These are phyloP conservation scores for Hippocampus barbouri DNA, from an alignment of 2,113 vertebrate species.

Conservation along the genomic window DNA sequence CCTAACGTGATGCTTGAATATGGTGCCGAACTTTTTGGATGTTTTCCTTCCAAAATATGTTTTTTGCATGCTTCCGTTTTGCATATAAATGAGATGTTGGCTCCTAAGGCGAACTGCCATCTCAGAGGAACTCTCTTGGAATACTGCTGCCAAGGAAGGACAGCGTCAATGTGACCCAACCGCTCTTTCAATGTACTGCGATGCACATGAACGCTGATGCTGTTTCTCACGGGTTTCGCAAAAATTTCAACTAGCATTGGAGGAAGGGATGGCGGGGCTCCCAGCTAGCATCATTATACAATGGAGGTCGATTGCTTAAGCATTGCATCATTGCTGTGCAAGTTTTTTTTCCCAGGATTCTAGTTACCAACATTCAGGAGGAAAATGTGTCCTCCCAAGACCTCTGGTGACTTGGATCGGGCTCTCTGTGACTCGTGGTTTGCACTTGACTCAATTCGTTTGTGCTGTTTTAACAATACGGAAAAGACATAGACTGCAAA, in stretches of 20 bases:
- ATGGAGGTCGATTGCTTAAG: constrained; percentile 52
- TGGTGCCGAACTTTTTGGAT: neutral
- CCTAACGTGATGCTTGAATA: neutral
- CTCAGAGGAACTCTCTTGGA: constrained; percentile 34
- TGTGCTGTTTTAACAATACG: neutral
- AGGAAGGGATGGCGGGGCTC: constrained; percentile 52
- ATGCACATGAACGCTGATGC: neutral
- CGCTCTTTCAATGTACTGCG: neutral
- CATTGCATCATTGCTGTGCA: constrained; percentile 64
- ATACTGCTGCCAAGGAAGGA: neutral
- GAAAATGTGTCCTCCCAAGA: neutral
- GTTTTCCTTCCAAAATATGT: neutral
- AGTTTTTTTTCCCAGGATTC: constrained; percentile 19
- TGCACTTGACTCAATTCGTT: neutral
- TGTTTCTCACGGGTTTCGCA: constrained; percentile 11
- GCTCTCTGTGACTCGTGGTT: neutral
- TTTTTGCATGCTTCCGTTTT: neutral
- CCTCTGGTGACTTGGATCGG: neutral
- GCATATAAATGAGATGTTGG: neutral
- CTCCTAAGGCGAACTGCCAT: constrained; percentile 40
- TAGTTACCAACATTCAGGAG: neutral
- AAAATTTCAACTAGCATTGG: constrained; percentile 40
- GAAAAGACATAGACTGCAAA: neutral
- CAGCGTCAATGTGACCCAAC: constrained; percentile 3
- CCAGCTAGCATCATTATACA: constrained; percentile 59